These are phyloP conservation scores for Platypus cylindrus DNA, from an alignment of 2,888 invertebrate genomes.

Conservation along the genomic window DNA sequence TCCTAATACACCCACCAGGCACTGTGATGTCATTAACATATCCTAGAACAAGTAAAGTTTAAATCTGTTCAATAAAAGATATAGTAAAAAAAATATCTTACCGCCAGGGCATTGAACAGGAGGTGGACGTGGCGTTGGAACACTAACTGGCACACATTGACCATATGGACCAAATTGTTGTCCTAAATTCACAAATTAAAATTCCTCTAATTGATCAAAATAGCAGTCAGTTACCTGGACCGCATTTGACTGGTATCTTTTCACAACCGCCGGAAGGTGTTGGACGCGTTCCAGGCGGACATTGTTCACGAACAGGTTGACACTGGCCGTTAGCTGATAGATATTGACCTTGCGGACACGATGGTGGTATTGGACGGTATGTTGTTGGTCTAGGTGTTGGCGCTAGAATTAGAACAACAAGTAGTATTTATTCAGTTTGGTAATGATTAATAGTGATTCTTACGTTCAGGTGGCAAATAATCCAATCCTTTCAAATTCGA, in stretches of 20 bases:
- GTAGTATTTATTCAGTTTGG: background rate
- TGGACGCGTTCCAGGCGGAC: slow-evolving; percentile 15
- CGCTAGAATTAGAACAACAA: no score
- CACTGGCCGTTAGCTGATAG: slow-evolving; percentile 12
- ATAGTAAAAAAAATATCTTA: no score
- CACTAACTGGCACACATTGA: slow-evolving; percentile 13
- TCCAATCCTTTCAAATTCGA: slow-evolving; percentile 30
- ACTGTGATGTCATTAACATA: no score
- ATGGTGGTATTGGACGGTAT: slow-evolving; percentile 7
- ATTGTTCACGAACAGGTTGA: slow-evolving; percentile 9
- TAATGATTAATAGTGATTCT: background rate
- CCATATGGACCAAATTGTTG: slow-evolving; percentile 17
- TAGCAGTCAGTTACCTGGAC: slow-evolving; percentile 4
- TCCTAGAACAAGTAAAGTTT: no score
- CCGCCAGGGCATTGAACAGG: slow-evolving; percentile 11
- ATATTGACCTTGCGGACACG: slow-evolving; percentile 17
- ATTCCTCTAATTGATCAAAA: background rate
- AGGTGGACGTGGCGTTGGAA: slow-evolving; percentile 10
- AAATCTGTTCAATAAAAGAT: no score
- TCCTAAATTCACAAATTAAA: slow-evolving; percentile 5
- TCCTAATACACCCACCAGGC: slow-evolving; percentile 7
- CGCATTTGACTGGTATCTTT: slow-evolving; percentile 7
- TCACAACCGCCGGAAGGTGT: slow-evolving; percentile 16
- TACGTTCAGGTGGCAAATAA: slow-evolving; percentile 31
- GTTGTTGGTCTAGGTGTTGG: slow-evolving; percentile 5